Evolutionary conservation across 2,888 invertebrate genomes (phyloP).

Genomic region (Asteroscopus sphinx): DNA sequence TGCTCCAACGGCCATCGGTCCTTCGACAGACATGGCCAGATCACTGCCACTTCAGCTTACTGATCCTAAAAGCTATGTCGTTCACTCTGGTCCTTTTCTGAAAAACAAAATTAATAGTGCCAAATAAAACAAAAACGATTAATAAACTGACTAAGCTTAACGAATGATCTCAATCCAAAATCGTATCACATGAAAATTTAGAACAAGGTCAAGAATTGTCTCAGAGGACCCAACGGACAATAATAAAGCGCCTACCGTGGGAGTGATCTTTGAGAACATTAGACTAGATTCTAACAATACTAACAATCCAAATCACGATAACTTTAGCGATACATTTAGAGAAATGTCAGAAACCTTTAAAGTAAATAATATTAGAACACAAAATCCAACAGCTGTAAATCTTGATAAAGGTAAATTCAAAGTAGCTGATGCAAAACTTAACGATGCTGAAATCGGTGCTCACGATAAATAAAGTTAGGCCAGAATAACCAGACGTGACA

Average conservation of each 20-base stretch:
- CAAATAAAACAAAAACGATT: constrained; percentile 15
- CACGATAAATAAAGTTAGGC: constrained; percentile 63
- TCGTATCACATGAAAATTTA: constrained; percentile 72
- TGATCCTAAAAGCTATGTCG: no score
- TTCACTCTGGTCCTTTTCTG: no score
- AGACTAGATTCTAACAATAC: constrained; percentile 68
- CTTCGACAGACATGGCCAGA: no score
- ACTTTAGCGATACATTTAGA: constrained; percentile 53
- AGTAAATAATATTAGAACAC: constrained; percentile 33
- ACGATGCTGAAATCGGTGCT: constrained; percentile 66
- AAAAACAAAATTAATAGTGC: constrained; percentile 10
- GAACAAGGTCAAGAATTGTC: constrained; percentile 87
- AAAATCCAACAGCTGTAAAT: constrained; percentile 40
- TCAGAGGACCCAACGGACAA: constrained; percentile 81
- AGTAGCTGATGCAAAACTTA: constrained; percentile 60
- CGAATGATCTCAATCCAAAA: constrained; percentile 48
- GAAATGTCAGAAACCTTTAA: constrained; percentile 36
- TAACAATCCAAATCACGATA: constrained; percentile 64
- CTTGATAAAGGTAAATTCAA: constrained; percentile 40
- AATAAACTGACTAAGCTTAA: constrained; percentile 23
- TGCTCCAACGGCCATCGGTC: no score
- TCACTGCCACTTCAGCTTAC: no score
- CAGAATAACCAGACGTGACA: constrained; percentile 64
- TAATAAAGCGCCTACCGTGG: constrained; percentile 80
- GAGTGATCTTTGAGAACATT: constrained; percentile 80